Evolutionary conservation across 1,140 invertebrate genomes (phyloP).

Genomic region (Pantala flavescens): DNA sequence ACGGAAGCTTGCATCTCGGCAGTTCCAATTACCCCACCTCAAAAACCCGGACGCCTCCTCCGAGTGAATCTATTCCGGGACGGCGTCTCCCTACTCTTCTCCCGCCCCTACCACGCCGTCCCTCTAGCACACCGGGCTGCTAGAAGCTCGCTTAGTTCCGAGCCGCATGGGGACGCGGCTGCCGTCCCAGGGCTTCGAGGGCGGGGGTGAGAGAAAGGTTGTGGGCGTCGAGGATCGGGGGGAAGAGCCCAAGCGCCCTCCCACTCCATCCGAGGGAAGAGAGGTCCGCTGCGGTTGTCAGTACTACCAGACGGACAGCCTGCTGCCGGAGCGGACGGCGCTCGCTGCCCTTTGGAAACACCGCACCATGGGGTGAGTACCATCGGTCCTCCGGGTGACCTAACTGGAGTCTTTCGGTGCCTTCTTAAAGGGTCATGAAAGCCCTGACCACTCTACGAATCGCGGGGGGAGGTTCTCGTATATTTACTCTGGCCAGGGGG

Average conservation of each 20-base stretch:
- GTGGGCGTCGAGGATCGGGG: background rate
- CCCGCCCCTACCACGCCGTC: background rate
- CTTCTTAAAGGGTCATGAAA: too few relatives aligned
- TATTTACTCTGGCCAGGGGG: background rate
- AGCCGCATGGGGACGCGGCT: background rate
- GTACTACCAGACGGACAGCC: constrained; percentile 65
- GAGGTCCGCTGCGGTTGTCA: constrained; percentile 76
- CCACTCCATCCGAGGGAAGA: constrained; percentile 26
- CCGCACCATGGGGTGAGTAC: constrained; percentile 31
- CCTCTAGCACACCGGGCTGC: background rate
- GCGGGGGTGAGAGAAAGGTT: background rate
- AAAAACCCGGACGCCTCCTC: background rate
- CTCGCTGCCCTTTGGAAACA: constrained; percentile 42
- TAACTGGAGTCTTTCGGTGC: too few relatives aligned
- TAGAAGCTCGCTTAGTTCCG: background rate
- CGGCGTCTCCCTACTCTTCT: background rate
- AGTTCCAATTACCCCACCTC: background rate
- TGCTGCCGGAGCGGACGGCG: constrained; percentile 59
- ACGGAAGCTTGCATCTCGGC: background rate
- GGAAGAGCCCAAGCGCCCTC: background rate
- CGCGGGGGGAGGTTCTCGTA: background rate
- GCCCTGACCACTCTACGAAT: too few relatives aligned
- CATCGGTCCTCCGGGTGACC: constrained; percentile 20
- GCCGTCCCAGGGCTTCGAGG: background rate
- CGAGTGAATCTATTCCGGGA: background rate